Evolutionary conservation across 2,797 vertebrate species (phyloP), one percentile per base, ranked within the genome.

Genomic region (Acanthurus tractus): DNA sequence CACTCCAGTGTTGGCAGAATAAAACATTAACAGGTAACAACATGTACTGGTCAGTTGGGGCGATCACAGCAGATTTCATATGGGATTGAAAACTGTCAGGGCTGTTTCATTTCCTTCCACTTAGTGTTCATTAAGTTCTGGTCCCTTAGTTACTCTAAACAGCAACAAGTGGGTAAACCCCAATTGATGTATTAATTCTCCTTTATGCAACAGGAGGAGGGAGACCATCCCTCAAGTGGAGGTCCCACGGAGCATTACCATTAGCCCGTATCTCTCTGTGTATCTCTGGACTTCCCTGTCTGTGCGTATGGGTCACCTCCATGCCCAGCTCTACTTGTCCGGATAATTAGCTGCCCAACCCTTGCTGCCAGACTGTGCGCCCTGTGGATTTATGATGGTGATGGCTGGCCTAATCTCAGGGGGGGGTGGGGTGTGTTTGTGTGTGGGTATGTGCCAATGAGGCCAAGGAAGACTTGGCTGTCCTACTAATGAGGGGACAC

Each of bases 401-500:
- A 82, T 76, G 63, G 80, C 74, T 74, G 82, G 77, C 67, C 71
- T 50, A 70, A 67, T 87, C 85, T 82, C 79, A n/a, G 55, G 70
- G 83, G 76, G 89, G 45, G 56, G 29, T 12, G 36, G 34, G 63
- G 63, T 50, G 71, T 81, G 76, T 86, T 79, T 78, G 72, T 83
- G 79, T 79, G 81, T 66, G 65, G 57, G 65, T 81, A 57, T 70
- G 77, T 73, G 68, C 81, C 83, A 81, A 45, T 74, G 63, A 85
- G 88, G 83, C 80, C 89, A 89, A 85, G 67, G 85, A 87, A 81
- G 72, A 76, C 86, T 89, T 76, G 87, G 88, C 77, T 75, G 84
- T 90, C 86, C 88, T 93, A 86, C 92, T 95, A 95, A 95, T 91
- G 94, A 92, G 86, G 66, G 73, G 91, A 92, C 79, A 81, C 90